phyloP scores from a whole-genome alignment of 2,888 invertebrate genomes.

The Glyphotaelius pellucidus region DNA sequence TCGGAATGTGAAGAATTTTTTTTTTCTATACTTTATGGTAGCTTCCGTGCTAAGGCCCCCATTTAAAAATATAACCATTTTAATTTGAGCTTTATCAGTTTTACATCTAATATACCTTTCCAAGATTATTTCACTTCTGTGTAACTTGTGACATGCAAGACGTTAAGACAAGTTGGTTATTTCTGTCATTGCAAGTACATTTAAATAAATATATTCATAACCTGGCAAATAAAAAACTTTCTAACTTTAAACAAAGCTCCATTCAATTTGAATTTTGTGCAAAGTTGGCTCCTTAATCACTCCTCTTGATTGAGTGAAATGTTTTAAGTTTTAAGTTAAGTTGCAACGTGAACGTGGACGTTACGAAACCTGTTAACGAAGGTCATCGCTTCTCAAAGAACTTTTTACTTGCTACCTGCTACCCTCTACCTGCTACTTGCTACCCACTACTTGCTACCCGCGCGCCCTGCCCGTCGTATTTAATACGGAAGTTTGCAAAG shows the following conservation, averaged over 20 bases:
- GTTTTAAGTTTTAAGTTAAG: background rate
- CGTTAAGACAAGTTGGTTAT: background rate
- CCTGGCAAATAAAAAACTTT: background rate
- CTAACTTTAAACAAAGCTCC: background rate
- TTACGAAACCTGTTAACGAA: slow-evolving; percentile 12
- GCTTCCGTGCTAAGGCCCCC: too few species aligned
- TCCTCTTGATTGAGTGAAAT: slow-evolving; percentile 8
- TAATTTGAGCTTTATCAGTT: too few species aligned
- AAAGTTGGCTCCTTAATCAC: background rate
- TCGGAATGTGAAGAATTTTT: too few species aligned
- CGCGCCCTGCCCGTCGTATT: background rate
- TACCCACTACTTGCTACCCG: background rate
- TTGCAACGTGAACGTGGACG: slow-evolving; percentile 32
- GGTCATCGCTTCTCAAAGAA: background rate
- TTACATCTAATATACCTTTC: background rate
- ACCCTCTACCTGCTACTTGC: background rate
- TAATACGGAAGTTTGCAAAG: background rate
- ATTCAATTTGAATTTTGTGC: background rate
- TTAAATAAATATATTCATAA: background rate
- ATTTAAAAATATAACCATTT: too few species aligned
- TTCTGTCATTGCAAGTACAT: background rate
- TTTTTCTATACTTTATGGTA: too few species aligned
- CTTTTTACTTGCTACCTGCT: background rate
- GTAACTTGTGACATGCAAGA: background rate
- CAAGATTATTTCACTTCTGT: too few species aligned